These are phyloP conservation scores for Hiodon alosoides DNA, from an alignment of 2,113 vertebrate genomes.

Conservation along the genomic window DNA sequence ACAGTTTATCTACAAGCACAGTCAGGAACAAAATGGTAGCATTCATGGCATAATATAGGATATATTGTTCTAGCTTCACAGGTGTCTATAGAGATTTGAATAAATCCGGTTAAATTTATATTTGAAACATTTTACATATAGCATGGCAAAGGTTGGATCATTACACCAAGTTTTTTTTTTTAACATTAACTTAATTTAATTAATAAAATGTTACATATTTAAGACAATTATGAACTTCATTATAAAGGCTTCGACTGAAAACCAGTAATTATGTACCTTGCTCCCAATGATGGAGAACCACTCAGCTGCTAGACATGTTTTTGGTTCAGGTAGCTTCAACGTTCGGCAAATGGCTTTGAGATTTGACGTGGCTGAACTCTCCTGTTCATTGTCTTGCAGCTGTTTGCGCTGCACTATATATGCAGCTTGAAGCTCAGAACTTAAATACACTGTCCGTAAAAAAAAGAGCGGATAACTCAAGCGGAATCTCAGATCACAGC, in stretches of 20 bases:
- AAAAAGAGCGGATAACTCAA: too few relatives aligned
- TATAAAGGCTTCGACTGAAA: too few relatives aligned
- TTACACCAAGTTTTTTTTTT: too few relatives aligned
- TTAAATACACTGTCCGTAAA: constrained; percentile 75
- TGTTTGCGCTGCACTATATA: constrained; percentile 70
- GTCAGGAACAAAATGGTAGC: constrained; percentile 5
- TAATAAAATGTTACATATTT: background rate
- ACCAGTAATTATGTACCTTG: constrained; percentile 63
- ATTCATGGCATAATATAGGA: background rate
- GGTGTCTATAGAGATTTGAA: background rate
- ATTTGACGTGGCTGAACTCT: constrained; percentile 60
- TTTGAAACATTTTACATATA: too few relatives aligned
- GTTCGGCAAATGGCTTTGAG: constrained; percentile 67
- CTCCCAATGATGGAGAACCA: constrained; percentile 67
- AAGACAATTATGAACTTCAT: background rate
- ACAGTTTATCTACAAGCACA: constrained; percentile 67
- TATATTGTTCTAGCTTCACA: background rate
- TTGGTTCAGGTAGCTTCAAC: constrained; percentile 63
- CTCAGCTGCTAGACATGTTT: constrained; percentile 50
- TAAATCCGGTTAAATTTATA: too few relatives aligned
- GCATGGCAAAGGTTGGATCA: too few relatives aligned
- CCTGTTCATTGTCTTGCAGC: constrained; percentile 43
- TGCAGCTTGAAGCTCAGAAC: constrained; percentile 90
- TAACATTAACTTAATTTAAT: too few relatives aligned
- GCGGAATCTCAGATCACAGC: background rate